A percentile compares a stretch with the other conserved stretches of the same genome.
These are phyloP conservation scores for Terebella lapidaria DNA, from an alignment of 2,888 invertebrate genomes.

Conservation along the genomic window DNA sequence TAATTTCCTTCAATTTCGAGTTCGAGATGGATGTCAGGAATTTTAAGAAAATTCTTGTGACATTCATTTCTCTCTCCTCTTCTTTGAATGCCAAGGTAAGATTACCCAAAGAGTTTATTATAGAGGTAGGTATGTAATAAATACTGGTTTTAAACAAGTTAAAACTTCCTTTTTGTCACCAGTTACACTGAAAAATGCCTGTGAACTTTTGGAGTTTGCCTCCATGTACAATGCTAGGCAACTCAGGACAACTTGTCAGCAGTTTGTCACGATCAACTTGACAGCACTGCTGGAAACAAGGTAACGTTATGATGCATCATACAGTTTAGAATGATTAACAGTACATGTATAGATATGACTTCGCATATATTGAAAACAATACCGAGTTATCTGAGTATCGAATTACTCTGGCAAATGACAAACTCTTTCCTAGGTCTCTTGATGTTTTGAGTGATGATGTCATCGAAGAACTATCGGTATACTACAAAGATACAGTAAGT, in stretches of 20 bases:
- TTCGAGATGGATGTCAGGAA: no score
- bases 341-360: no score
- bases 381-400: no score
- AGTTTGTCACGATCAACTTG: slow-evolving; percentile 73
- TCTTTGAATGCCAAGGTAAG: no score
- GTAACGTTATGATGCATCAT: slow-evolving; percentile 31
- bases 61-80: no score
- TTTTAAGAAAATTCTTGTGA: no score
- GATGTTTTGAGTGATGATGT: slow-evolving; percentile 63
- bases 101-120: no score
- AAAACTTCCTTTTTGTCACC: not conserved
- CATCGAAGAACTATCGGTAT: slow-evolving; percentile 64
- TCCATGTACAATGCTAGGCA: slow-evolving; percentile 70
- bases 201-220: slow-evolving; percentile 72
- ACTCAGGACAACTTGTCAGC: slow-evolving; percentile 69
- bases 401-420: not conserved
- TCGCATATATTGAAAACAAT: no score
- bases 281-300: slow-evolving; percentile 67
- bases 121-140: no score
- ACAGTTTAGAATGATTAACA: not conserved
- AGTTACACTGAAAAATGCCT: slow-evolving; percentile 71
- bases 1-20: no score
- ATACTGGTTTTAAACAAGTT: no score
- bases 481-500: slow-evolving; percentile 63
- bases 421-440: slow-evolving; percentile 57